Evolutionary conservation across 1,140 invertebrate genomes (phyloP), one percentile per base, ranked within the genome.

Genomic region (Cephus cinctus): DNA sequence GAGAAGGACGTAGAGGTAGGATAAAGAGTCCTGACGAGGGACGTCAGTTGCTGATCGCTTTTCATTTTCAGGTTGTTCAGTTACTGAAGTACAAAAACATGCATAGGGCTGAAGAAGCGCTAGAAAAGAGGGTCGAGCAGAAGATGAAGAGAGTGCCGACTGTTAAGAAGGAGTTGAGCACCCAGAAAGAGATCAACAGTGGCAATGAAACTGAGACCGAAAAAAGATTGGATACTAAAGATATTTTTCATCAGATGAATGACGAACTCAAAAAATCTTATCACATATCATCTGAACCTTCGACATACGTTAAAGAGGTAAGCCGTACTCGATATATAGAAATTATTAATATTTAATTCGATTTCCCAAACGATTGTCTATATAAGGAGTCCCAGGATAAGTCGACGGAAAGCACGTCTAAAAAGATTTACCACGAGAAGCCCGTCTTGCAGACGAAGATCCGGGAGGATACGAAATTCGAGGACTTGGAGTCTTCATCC

Each of bases 161-260:
- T 1, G 70, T 75, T 32, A 75, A 75, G 55, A 75, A 73, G 39
- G 70, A 75, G 47, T 53, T 73, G 32, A 68, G 65, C 25, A 63
- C 66, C 22, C 71, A 75, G 42, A 68, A 65, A 40, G 69, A 71
- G 42, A 68, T 75, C 34, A 11, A 41, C 58, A 8, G 57, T 0
- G 54, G 44, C 20, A 73, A 71, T 42, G 69, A 11, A 15, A 15
- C 34, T 3, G 14, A 68, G 32, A 70, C 65, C 14, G 56, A 59
- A 46, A 50, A 36, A 43, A 39, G 19, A 18, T 19, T 19, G 32
- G n/a, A 18, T 27, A 38, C 22, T 30, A 36, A 36, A 18, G 34
- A 36, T 12, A 36, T n/a, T 9, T 14, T 36, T 8, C 14, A 36
- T 4, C 14, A 14, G 9, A 12, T 15, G 3, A 15, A 36, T 36